Evolutionary conservation across 2,797 vertebrate genomes (phyloP), one percentile per base, ranked within the genome.

Genomic region (Megalops cyprinoides): DNA sequence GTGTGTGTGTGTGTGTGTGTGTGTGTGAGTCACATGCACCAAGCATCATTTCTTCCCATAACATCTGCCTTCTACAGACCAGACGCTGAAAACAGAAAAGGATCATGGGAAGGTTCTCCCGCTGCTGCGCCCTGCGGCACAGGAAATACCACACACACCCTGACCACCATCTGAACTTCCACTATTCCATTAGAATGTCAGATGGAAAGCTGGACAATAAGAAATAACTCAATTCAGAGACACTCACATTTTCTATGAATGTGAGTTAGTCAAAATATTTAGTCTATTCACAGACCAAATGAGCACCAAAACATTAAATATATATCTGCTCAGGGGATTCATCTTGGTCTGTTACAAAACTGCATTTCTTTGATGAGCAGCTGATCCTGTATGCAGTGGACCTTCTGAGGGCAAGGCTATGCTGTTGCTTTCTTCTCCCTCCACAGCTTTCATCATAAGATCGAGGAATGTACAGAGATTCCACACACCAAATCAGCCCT

Each of bases 401-500:
- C 58, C 58, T 62, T 28, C 25, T 2, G 18, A 25, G 14, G 28
- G 58, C 20, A 34, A 3, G 20, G 20, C 37, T 23, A 37, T 44
- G 39, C 25, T 42, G 18, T 71, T 71, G 8, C 15, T 42, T 44
- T 42, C 2, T 37, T 20, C 39, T 4, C 34, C 25, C 31, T 34
- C 31, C 15, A 42, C 7, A 9, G 37, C 46, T 65, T 83, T 79
- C 23, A 79, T 82, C 44, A 28, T 56, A 42, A 51, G 79, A 80
- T 69, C 42, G 76, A 76, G 73, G 75, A 71, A 49, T 60, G 76
- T 76, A 78, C 49, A 31, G 77, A 49, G 18, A 31, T 42, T 75
- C 69, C 74, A 69, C 51, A 53, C 74, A 83, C 77, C 49, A 1
- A 7, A 67, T 82, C 76, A 71, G 73, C 82, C 76, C 81, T 44